phyloP scores from a whole-genome alignment of 1,140 invertebrate genomes.

The Batillaria attramentaria region DNA sequence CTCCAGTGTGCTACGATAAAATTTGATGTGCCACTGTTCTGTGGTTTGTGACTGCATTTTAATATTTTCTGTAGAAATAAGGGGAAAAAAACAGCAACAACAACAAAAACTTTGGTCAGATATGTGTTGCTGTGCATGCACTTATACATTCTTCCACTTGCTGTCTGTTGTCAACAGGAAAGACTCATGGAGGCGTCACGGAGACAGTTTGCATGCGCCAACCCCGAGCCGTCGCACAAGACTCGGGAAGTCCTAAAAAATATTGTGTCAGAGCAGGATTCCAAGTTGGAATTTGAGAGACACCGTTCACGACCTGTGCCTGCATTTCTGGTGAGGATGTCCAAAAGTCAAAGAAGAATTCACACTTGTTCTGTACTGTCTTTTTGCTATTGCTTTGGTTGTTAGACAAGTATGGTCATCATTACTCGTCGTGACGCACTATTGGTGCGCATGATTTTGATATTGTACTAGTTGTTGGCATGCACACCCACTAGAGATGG shows the following conservation, averaged over 20 bases:
- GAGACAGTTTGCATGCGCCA: slow-evolving; percentile 68
- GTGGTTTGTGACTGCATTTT: too few relatives aligned
- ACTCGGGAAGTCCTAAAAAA: slow-evolving; percentile 61
- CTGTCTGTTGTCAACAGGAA: slow-evolving; percentile 49
- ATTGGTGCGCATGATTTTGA: too few relatives aligned
- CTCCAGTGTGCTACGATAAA: too few relatives aligned
- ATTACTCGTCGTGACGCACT: too few relatives aligned
- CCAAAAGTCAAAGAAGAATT: too few relatives aligned
- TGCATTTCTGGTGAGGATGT: slow-evolving; percentile 55
- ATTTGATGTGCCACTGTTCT: not conserved
- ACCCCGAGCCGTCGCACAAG: slow-evolving; percentile 67
- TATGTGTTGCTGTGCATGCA: not conserved
- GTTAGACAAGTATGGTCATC: too few relatives aligned
- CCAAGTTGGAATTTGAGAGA: slow-evolving; percentile 65
- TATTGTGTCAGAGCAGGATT: slow-evolving; percentile 62
- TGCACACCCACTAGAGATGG: too few relatives aligned
- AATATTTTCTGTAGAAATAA: not conserved
- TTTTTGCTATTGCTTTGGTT: too few relatives aligned
- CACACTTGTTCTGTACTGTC: too few relatives aligned
- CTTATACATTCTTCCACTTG: not conserved
- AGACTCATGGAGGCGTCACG: slow-evolving; percentile 66
- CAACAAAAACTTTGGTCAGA: too few relatives aligned
- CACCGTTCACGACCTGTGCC: slow-evolving; percentile 63
- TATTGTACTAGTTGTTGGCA: too few relatives aligned
- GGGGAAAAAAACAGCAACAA: too few relatives aligned